These are phyloP conservation scores for Hirtodrosophila trivittata DNA, from an alignment of 2,888 invertebrate genomes.

Conservation along the genomic window DNA sequence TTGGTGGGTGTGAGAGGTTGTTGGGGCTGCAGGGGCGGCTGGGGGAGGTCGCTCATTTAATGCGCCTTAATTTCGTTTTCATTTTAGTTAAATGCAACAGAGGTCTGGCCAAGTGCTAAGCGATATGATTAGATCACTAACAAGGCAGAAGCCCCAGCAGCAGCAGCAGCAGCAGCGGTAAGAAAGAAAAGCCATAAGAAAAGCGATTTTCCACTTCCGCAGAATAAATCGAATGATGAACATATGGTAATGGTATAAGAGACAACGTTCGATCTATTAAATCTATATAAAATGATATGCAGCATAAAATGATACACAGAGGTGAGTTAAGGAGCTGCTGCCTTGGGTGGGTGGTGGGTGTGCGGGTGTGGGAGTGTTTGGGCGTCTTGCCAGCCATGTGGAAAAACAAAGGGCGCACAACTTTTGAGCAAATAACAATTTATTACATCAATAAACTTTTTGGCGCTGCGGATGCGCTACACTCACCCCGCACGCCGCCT, in stretches of 20 bases:
- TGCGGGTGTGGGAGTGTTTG: neutral
- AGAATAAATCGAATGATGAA: conserved; percentile 32
- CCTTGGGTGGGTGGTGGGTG: neutral
- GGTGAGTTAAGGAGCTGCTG: conserved; percentile 16
- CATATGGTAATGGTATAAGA: conserved; percentile 35
- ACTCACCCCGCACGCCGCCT: neutral
- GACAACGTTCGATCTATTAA: conserved; percentile 63
- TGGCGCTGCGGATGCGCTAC: conserved; percentile 22
- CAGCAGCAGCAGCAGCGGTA: conserved; percentile 4
- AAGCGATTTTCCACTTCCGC: conserved; percentile 29
- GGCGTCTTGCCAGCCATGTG: conserved; percentile 64
- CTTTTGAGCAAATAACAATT: conserved; percentile 71
- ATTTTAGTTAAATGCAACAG: conserved; percentile 63
- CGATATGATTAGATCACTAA: conserved; percentile 44
- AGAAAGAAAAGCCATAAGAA: conserved; percentile 1
- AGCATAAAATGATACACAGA: conserved; percentile 31
- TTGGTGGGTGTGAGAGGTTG: conserved; percentile 6
- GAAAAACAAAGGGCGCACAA: conserved; percentile 65
- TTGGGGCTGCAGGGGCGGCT: neutral
- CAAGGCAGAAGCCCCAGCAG: conserved; percentile 14
- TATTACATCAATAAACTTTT: conserved; percentile 72
- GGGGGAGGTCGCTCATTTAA: conserved; percentile 43
- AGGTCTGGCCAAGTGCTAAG: conserved; percentile 15
- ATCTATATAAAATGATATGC: conserved; percentile 63
- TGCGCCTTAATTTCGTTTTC: conserved; percentile 67